These are phyloP conservation scores for Sebastes dallii DNA, from an alignment of 2,797 vertebrate species.

Conservation along the genomic window DNA sequence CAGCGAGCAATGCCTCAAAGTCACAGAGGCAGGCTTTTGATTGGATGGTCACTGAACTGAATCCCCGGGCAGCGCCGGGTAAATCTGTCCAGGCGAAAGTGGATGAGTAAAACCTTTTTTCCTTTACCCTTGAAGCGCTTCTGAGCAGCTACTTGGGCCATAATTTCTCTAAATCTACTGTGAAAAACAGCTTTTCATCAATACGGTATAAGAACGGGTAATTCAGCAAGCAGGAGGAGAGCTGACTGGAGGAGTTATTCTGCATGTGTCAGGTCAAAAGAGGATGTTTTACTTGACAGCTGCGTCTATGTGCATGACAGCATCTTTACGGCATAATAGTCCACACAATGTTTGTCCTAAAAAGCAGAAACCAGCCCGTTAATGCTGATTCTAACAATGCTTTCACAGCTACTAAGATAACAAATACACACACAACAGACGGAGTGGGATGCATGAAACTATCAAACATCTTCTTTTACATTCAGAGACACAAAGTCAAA, in stretches of 20 bases:
- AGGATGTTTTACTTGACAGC: conserved; percentile 1
- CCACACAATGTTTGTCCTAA: no score
- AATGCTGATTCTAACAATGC: neutral
- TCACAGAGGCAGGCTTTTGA: conserved; percentile 14
- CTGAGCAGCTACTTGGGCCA: neutral
- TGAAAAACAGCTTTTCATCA: conserved; percentile 19
- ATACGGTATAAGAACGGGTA: neutral
- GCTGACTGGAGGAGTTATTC: conserved; percentile 2
- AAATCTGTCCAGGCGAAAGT: neutral
- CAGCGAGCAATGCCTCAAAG: conserved; percentile 3
- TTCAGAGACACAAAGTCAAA: neutral
- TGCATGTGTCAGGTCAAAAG: neutral
- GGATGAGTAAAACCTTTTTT: conserved; percentile 14
- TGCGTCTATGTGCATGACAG: neutral
- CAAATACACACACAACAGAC: neutral
- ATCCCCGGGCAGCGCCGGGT: neutral
- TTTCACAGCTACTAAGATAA: neutral
- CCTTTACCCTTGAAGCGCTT: neutral
- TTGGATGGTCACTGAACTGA: conserved; percentile 32
- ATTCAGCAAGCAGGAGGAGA: neutral
- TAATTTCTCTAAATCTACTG: neutral
- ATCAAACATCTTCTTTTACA: neutral
- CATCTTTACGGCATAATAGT: neutral
- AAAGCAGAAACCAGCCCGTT: no score
- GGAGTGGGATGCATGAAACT: neutral